Evolutionary conservation across 2,797 vertebrate species (phyloP).

Genomic region (Clarias pachynema): DNA sequence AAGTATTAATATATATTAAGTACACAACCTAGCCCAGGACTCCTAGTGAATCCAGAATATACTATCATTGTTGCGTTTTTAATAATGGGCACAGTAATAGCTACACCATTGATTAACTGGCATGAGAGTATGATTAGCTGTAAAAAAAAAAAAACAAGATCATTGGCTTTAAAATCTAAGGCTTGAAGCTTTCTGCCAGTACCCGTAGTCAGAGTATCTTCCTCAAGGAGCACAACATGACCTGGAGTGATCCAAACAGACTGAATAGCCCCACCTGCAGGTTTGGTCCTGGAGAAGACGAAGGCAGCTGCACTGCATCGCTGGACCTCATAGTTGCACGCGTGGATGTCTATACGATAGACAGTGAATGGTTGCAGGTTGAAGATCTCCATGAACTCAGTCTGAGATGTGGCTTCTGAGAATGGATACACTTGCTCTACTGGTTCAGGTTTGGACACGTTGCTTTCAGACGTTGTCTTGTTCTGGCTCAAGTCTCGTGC

Average conservation of each 20-base stretch:
- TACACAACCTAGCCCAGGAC: neutral
- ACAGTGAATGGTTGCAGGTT: slow-evolving; percentile 91
- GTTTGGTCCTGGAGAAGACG: slow-evolving; percentile 94
- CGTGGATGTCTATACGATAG: slow-evolving; percentile 96
- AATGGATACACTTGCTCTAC: slow-evolving; percentile 83
- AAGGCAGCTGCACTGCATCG: slow-evolving; percentile 93
- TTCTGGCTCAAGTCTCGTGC: slow-evolving; percentile 72
- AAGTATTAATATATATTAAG: no score
- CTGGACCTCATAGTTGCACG: slow-evolving; percentile 91
- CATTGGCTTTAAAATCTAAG: neutral
- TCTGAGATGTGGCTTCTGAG: slow-evolving; percentile 79
- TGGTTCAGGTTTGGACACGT: slow-evolving; percentile 80
- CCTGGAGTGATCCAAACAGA: neutral
- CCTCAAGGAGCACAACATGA: neutral
- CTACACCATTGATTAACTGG: neutral
- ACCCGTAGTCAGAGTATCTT: neutral
- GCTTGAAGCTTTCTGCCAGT: neutral
- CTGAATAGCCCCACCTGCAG: slow-evolving; percentile 79
- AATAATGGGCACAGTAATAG: neutral
- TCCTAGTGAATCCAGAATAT: neutral
- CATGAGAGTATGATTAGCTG: neutral
- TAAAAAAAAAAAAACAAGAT: neutral
- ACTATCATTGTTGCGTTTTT: neutral
- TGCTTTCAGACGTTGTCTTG: slow-evolving; percentile 67
- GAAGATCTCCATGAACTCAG: slow-evolving; percentile 86